Evolutionary conservation across 2,888 invertebrate genomes (phyloP).

Genomic region (Dinocampus coccinellae): DNA sequence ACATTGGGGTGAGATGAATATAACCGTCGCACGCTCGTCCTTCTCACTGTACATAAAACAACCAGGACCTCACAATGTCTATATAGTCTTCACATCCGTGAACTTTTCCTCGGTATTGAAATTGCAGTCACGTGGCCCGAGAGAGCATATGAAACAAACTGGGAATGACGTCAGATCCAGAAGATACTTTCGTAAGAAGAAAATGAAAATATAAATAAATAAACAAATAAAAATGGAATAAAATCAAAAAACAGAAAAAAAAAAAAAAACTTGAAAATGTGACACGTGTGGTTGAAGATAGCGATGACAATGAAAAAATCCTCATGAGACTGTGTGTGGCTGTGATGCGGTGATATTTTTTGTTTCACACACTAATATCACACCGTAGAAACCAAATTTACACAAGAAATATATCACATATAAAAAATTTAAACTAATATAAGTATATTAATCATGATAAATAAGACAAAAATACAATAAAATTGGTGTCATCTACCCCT

Average conservation of each 20-base stretch:
- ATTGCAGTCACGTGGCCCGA: constrained; percentile 62
- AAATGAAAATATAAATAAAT: too few species aligned
- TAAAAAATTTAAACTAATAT: constrained; percentile 13
- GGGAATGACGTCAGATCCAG: constrained; percentile 52
- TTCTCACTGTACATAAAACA: constrained; percentile 36
- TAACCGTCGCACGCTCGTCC: constrained; percentile 17
- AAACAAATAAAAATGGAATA: too few species aligned
- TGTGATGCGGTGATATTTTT: not conserved
- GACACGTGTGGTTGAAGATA: constrained; percentile 28
- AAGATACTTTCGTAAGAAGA: constrained; percentile 16
- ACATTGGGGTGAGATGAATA: constrained; percentile 30
- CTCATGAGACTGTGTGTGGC: not conserved
- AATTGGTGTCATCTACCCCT: too few species aligned
- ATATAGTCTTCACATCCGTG: constrained; percentile 22
- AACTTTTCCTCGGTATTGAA: constrained; percentile 46
- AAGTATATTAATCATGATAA: not conserved
- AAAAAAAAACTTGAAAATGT: constrained; percentile 18
- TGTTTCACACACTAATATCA: constrained; percentile 17
- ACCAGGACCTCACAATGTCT: constrained; percentile 13
- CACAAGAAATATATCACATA: not conserved
- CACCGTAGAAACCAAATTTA: not conserved
- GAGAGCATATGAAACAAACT: constrained; percentile 46
- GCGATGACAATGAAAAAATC: constrained; percentile 24
- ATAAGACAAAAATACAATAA: not conserved
- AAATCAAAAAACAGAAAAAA: too few species aligned